phyloP scores from a whole-genome alignment of 2,888 invertebrate species.

The Allophyes oxyacanthae region DNA sequence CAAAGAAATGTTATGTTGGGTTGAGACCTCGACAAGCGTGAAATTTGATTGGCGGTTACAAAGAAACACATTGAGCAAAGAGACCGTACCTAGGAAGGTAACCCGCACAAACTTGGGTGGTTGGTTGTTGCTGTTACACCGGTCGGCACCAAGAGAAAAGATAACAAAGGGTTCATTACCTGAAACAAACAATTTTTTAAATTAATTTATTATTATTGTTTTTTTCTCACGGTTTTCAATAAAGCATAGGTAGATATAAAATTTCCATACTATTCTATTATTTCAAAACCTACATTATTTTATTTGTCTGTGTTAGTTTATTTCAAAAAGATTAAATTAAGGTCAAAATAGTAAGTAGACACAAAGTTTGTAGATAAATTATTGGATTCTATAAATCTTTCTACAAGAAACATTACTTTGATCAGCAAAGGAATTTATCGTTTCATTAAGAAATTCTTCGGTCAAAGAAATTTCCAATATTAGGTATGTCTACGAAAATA shows the following conservation, averaged over 20 bases:
- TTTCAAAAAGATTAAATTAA: conserved; percentile 22
- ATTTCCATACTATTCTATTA: neutral
- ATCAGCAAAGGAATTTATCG: conserved; percentile 66
- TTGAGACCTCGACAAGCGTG: conserved; percentile 71
- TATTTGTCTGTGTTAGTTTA: too few relatives aligned
- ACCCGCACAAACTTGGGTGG: conserved; percentile 39
- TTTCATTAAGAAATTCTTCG: conserved; percentile 70
- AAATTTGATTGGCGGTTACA: conserved; percentile 76
- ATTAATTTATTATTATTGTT: conserved; percentile 9
- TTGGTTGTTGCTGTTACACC: neutral
- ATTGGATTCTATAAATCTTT: conserved; percentile 54
- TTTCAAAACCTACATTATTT: too few relatives aligned
- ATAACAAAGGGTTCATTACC: conserved; percentile 49
- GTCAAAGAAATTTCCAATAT: conserved; percentile 61
- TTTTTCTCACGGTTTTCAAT: too few relatives aligned
- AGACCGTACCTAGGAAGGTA: conserved; percentile 40
- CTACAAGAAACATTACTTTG: conserved; percentile 57
- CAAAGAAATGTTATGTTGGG: conserved; percentile 71
- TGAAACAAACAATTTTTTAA: conserved; percentile 58
- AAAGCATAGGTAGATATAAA: neutral
- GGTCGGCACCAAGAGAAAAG: conserved; percentile 19
- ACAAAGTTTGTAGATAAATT: conserved; percentile 41
- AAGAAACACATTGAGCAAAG: conserved; percentile 62
- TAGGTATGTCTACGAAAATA: conserved; percentile 49
- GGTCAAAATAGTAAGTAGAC: conserved; percentile 16